Evolutionary conservation across 2,888 invertebrate genomes (phyloP).

Genomic region (Patella pellucida): DNA sequence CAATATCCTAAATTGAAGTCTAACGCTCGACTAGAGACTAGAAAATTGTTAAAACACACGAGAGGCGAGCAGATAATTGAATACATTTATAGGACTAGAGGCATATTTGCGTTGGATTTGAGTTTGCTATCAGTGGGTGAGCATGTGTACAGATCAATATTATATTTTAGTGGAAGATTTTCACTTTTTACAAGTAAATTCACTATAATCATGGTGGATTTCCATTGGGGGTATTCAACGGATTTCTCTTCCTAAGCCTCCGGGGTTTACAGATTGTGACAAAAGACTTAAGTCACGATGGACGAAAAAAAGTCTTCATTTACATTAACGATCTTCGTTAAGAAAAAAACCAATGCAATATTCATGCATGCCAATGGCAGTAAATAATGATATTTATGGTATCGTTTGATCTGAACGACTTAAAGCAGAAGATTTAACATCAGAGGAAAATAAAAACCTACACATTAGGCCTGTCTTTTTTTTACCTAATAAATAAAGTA

Average conservation of each 20-base stretch:
- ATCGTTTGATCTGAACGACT: not conserved
- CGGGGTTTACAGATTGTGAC: too few species aligned
- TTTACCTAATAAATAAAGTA: not conserved
- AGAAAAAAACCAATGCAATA: not conserved
- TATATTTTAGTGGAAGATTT: not conserved
- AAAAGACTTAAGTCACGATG: too few species aligned
- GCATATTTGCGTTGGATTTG: conserved; percentile 12
- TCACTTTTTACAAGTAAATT: not conserved
- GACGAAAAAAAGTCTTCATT: not conserved
- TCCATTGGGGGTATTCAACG: not conserved
- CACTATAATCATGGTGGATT: not conserved
- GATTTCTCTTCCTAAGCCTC: not conserved
- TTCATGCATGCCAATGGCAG: conserved; percentile 1
- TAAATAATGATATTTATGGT: not conserved
- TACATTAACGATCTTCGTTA: not conserved
- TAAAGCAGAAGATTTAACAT: not conserved
- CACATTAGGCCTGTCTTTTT: not conserved
- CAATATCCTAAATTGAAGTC: conserved; percentile 30
- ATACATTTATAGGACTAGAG: conserved; percentile 26
- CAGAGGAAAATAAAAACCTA: not conserved
- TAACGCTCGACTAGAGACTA: conserved; percentile 24
- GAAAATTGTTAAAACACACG: conserved; percentile 25
- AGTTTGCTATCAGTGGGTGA: not conserved
- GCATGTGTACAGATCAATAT: not conserved
- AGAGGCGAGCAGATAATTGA: conserved; percentile 26